Evolutionary conservation across 2,888 invertebrate species (phyloP), one percentile per base, ranked within the genome.

Genomic region (Cremastinae sp.): DNA sequence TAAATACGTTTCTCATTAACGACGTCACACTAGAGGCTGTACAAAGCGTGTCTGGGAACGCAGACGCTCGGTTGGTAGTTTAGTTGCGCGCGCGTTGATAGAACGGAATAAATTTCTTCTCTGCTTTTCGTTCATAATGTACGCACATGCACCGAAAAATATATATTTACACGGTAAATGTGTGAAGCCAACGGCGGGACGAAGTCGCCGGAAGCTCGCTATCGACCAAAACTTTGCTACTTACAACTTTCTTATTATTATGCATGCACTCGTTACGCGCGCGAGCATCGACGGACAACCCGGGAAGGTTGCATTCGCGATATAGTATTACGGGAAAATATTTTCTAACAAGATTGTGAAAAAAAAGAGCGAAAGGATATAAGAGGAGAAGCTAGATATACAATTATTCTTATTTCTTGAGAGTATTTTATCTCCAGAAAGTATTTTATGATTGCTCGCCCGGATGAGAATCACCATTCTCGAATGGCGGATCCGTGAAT

Each of bases 11-110:
- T 81, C 78, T 81, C 84, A 81, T 86, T 84, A 85, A 84, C 82
- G 76, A 78, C 78, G 81, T 81, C 82, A 80, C 49, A 69, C 62
- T 54, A 61, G 74, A 20, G 41, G 62, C 75, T 71, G 81, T 84
- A 80, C 85, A 85, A 86, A 86, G 81, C 81, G 70, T 74, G 85
- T 85, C 86, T 86, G 84, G 81, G 77, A 84, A 82, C 82, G 81
- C 81, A 81, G 83, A 84, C 84, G 74, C 78, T 70, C 64, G 71
- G 59, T 10, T 8, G 28, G 28, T 47, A 45, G 28, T 28, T 2
- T 28, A 28, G 28, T 28, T 47, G 54, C 38, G 59, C 65, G 12
- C 28, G 28, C 54, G 65, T 70, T 66, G 56, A 72, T 54, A 61
- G 20, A 20, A 69, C 51, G 70, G 71, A 78, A 81, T 79, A 72